phyloP scores from a whole-genome alignment of 2,888 invertebrate species.

The Torymus auratus region DNA sequence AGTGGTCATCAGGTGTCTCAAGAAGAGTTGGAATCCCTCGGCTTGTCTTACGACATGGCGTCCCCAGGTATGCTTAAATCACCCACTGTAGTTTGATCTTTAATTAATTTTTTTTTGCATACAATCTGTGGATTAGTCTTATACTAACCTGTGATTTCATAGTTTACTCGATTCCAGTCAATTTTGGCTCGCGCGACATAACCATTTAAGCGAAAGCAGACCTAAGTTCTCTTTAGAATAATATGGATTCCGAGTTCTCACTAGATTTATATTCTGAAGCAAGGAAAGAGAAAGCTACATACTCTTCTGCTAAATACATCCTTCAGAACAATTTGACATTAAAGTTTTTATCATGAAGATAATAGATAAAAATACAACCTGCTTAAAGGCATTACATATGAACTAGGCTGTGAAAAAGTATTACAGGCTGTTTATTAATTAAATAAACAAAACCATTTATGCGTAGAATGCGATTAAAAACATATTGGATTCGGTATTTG shows the following conservation, averaged over 20 bases:
- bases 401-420: conserved; percentile 71
- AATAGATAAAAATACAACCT: conserved; percentile 14
- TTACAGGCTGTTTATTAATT: conserved; percentile 61
- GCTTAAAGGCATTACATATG: background rate
- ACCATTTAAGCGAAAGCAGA: conserved; percentile 26
- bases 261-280: background rate
- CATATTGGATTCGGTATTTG: background rate
- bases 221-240: conserved; percentile 46
- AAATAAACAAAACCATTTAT: background rate
- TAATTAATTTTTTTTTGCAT: conserved; percentile 1
- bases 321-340: conserved; percentile 24
- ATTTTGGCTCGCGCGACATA: conserved; percentile 22
- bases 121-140: conserved; percentile 11
- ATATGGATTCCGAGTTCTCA: background rate
- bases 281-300: conserved; percentile 6
- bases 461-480: background rate
- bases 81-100: conserved; percentile 17
- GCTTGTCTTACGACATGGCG: conserved; percentile 84
- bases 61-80: conserved; percentile 76
- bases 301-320: conserved; percentile 44
- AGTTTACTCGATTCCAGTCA: conserved; percentile 12
- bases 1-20: conserved; percentile 78
- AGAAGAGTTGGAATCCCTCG: conserved; percentile 84
- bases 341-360: conserved; percentile 5
- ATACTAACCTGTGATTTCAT: conserved; percentile 26